Conservation (phyloP, 2,888 invertebrate species). For the Sialis fuliginosa region DNA sequence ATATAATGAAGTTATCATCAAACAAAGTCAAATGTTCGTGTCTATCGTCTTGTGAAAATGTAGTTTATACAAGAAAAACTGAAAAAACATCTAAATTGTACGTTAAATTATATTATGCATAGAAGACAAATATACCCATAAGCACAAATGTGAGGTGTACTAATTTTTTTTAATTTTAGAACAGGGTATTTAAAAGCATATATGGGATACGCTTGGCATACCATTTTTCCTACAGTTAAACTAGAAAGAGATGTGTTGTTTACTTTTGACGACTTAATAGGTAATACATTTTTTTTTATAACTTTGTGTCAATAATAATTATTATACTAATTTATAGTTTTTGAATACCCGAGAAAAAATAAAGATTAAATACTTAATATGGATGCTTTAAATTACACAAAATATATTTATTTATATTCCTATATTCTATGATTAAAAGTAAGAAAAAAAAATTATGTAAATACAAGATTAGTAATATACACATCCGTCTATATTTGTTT, state of each 20-base stretch:
- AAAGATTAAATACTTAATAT: too few relatives aligned
- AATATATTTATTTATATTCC: too few relatives aligned
- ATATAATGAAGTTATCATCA: slow-evolving; percentile 21
- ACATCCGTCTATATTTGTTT: not conserved
- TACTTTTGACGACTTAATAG: slow-evolving; percentile 43
- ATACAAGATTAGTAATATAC: too few relatives aligned
- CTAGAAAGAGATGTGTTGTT: slow-evolving; percentile 42
- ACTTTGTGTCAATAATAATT: too few relatives aligned
- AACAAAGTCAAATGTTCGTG: slow-evolving; percentile 23
- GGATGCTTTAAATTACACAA: too few relatives aligned
- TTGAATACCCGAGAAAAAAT: too few relatives aligned
- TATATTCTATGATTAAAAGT: too few relatives aligned
- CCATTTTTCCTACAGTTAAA: slow-evolving; percentile 34
- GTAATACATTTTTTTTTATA: slow-evolving; percentile 18
- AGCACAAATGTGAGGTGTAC: not conserved
- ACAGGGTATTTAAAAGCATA: slow-evolving; percentile 24
- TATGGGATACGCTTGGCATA: slow-evolving; percentile 30
- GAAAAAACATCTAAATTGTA: slow-evolving; percentile 25
- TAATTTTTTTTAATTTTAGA: slow-evolving; percentile 9
- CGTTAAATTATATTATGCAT: too few relatives aligned
- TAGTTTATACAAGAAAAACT: slow-evolving; percentile 22
- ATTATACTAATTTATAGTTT: too few relatives aligned
- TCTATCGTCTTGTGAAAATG: slow-evolving; percentile 26
- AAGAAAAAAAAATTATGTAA: too few relatives aligned
- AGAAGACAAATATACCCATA: too few relatives aligned